These are phyloP conservation scores for Thymelicus sylvestris DNA, from an alignment of 2,888 invertebrate genomes.

Conservation along the genomic window DNA sequence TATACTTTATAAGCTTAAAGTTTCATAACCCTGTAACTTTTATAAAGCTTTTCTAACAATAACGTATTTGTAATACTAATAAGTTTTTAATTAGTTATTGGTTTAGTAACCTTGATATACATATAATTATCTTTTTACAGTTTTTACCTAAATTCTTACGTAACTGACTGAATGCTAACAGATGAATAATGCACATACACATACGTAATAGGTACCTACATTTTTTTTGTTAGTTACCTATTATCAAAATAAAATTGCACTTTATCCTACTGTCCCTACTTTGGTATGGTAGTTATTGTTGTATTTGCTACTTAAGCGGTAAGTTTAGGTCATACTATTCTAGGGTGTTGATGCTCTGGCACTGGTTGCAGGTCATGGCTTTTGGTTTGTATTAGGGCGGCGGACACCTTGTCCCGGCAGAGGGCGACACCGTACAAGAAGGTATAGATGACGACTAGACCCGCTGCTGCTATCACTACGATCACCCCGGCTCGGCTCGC, in stretches of 20 bases:
- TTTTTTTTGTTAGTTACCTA: too few relatives aligned
- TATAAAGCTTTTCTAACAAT: too few relatives aligned
- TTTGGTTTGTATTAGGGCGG: slow-evolving; percentile 56
- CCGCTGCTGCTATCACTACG: slow-evolving; percentile 55
- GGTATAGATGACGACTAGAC: slow-evolving; percentile 59
- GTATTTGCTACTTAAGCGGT: not conserved
- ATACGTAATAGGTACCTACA: too few relatives aligned
- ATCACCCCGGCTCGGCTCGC: slow-evolving; percentile 84
- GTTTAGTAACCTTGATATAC: too few relatives aligned
- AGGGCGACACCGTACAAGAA: slow-evolving; percentile 59
- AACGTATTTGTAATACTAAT: too few relatives aligned
- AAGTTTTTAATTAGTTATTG: too few relatives aligned
- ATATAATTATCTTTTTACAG: too few relatives aligned
- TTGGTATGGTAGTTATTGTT: slow-evolving; percentile 10
- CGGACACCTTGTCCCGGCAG: slow-evolving; percentile 62
- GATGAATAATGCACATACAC: too few relatives aligned
- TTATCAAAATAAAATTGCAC: not conserved
- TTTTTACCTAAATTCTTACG: too few relatives aligned
- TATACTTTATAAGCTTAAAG: too few relatives aligned
- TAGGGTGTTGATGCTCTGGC: slow-evolving; percentile 54
- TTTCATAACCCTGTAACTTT: too few relatives aligned
- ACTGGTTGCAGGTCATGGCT: slow-evolving; percentile 60
- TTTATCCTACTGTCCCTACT: not conserved
- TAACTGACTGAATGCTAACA: too few relatives aligned
- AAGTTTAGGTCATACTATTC: slow-evolving; percentile 45